phyloP scores from a whole-genome alignment of 1,140 invertebrate species.

The Leptinotarsa lineolata region DNA sequence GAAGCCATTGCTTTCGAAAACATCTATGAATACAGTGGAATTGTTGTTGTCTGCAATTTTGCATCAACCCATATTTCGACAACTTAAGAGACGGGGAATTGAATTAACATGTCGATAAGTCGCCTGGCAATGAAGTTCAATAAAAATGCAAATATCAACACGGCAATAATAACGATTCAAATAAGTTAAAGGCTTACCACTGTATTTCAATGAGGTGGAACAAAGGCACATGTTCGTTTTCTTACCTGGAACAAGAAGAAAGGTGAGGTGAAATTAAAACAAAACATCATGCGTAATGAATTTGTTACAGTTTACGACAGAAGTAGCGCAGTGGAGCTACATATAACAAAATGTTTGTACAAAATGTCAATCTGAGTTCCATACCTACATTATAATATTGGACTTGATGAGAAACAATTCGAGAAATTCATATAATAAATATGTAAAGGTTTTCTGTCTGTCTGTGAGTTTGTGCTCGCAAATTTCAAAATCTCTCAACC shows the following conservation, averaged over 20 bases:
- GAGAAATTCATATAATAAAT: too few species aligned
- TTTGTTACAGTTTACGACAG: not conserved
- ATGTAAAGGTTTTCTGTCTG: too few species aligned
- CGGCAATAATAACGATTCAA: not conserved
- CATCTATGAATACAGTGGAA: not conserved
- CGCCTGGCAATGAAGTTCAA: not conserved
- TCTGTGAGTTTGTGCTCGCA: too few species aligned
- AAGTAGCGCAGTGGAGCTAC: too few species aligned
- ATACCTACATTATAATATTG: too few species aligned
- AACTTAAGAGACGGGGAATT: not conserved
- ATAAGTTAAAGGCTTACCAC: constrained; percentile 2
- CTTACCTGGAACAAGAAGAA: constrained; percentile 2
- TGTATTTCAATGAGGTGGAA: constrained; percentile 2
- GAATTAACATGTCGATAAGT: not conserved
- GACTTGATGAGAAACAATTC: too few species aligned
- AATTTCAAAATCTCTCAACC: too few species aligned
- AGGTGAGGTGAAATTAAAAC: not conserved
- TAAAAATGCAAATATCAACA: constrained; percentile 1
- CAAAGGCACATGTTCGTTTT: not conserved
- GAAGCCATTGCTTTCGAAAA: not conserved
- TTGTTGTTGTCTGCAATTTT: not conserved
- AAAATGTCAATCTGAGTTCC: too few species aligned
- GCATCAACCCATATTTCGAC: not conserved
- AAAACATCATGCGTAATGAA: not conserved
- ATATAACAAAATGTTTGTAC: too few species aligned